Evolutionary conservation across 2,888 invertebrate species (phyloP).

Genomic region (Himalopsyche japonica): DNA sequence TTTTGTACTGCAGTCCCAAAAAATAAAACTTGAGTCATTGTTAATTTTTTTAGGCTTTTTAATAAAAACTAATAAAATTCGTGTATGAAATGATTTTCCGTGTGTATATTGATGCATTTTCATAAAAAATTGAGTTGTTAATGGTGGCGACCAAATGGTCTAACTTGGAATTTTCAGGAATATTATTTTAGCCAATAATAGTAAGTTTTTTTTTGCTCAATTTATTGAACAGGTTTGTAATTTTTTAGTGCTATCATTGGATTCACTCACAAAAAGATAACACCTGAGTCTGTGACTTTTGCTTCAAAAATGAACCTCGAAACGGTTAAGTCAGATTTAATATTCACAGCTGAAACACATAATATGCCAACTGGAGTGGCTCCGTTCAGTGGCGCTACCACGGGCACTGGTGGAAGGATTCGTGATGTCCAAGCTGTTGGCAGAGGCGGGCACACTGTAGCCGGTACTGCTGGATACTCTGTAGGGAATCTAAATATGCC

Average conservation of each 20-base stretch:
- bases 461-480: conserved; percentile 95
- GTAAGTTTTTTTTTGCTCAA: not conserved
- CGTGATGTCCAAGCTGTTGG: conserved; percentile 96
- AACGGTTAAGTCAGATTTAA: conserved; percentile 76
- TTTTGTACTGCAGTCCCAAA: too few species aligned
- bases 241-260: conserved; percentile 82
- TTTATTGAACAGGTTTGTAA: not conserved
- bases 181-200: too few species aligned
- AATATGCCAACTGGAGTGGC: conserved; percentile 98
- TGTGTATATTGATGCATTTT: too few species aligned
- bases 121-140: too few species aligned
- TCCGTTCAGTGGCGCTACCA: conserved; percentile 97
- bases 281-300: conserved; percentile 62
- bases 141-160: too few species aligned
- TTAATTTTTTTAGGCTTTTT: too few species aligned
- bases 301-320: conserved; percentile 68
- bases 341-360: conserved; percentile 98
- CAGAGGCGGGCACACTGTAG: conserved; percentile 89
- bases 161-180: too few species aligned
- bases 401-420: conserved; percentile 95
- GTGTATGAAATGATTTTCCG: too few species aligned
- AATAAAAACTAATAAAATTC: too few species aligned
- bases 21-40: too few species aligned
- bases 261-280: conserved; percentile 69
- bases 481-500: conserved; percentile 92